These are phyloP conservation scores for Choristoneura fumiferana DNA, from an alignment of 1,140 invertebrate genomes.

Conservation along the genomic window DNA sequence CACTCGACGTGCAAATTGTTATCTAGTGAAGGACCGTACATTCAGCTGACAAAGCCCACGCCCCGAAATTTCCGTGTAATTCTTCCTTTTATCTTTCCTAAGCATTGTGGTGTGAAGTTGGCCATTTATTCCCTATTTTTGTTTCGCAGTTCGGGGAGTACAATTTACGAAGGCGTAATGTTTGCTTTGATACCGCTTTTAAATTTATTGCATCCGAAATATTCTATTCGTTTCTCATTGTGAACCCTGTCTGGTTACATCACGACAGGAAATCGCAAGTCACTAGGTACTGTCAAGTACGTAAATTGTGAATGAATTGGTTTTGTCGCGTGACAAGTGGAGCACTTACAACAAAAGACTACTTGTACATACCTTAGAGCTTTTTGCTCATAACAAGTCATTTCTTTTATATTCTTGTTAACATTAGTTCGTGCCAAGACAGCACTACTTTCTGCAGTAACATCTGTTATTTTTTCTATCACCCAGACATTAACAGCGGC, in stretches of 20 bases:
- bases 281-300: constrained; percentile 3
- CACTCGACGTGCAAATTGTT: constrained; percentile 69
- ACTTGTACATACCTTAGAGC: constrained; percentile 26
- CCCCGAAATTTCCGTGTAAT: constrained; percentile 73
- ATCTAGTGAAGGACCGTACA: constrained; percentile 53
- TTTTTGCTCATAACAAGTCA: constrained; percentile 29
- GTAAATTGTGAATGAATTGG: constrained; percentile 64
- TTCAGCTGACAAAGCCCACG: constrained; percentile 57
- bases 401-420: constrained; percentile 22
- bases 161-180: constrained; percentile 58
- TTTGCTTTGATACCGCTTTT: constrained; percentile 58
- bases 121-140: constrained; percentile 68
- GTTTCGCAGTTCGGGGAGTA: constrained; percentile 51
- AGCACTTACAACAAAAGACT: constrained; percentile 36
- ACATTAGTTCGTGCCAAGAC: constrained; percentile 1
- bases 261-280: neutral
- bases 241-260: neutral
- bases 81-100: constrained; percentile 66
- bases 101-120: constrained; percentile 61
- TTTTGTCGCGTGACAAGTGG: constrained; percentile 65
- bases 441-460: neutral
- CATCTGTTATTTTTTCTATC: constrained; percentile 10
- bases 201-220: constrained; percentile 9
- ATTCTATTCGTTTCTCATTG: neutral
- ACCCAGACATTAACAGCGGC: neutral